Percentiles rank a stretch among this genome's conserved stretches.
phyloP scores from a whole-genome alignment of 2,888 invertebrate genomes.

The Pristionchus exspectatus region DNA sequence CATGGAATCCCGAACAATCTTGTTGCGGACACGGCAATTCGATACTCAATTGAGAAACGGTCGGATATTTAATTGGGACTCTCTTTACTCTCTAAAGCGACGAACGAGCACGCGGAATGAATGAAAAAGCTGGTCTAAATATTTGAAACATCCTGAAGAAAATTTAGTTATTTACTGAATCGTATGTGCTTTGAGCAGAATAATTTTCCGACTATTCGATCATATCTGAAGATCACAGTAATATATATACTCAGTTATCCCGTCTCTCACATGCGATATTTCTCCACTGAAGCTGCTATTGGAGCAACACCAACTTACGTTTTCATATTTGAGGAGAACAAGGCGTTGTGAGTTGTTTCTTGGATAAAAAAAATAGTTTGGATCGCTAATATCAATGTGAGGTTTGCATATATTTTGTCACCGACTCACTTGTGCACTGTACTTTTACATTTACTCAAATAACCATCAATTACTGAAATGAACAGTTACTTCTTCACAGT shows the following conservation, averaged over 20 bases:
- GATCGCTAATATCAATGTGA: neutral
- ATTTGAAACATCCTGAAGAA: neutral
- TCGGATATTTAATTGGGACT: neutral
- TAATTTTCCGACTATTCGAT: no score
- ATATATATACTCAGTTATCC: neutral
- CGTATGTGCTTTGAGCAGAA: no score
- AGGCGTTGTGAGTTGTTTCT: neutral
- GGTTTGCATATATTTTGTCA: no score
- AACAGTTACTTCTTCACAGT: neutral
- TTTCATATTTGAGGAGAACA: slow-evolving; percentile 33
- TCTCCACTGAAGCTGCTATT: neutral
- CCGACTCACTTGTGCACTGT: no score
- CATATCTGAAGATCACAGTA: no score
- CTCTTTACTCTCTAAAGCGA: neutral
- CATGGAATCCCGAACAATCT: neutral
- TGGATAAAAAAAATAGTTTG: neutral
- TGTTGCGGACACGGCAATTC: neutral
- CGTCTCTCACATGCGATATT: slow-evolving; percentile 27
- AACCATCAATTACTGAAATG: neutral
- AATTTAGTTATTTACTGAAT: neutral
- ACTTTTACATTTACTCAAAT: no score
- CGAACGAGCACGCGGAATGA: no score
- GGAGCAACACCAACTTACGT: neutral
- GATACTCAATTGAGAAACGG: slow-evolving; percentile 5
- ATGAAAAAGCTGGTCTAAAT: no score